Percentiles rank a stretch among this genome's conserved stretches.
Evolutionary conservation across 2,888 invertebrate genomes (phyloP).

Genomic region (Coelopa pilipes): DNA sequence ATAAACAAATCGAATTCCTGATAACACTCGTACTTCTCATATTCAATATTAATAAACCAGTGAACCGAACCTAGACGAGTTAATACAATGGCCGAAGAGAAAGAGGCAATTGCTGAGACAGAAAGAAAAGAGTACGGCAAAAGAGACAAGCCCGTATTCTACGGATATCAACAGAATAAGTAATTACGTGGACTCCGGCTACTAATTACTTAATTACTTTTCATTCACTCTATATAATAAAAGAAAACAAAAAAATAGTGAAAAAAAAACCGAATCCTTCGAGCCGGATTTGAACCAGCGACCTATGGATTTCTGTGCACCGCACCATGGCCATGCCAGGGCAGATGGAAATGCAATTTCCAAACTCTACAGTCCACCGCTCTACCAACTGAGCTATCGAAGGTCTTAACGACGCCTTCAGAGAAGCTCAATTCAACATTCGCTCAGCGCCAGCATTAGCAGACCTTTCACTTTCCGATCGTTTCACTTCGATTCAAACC

Average conservation of each 20-base stretch:
- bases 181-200: neutral
- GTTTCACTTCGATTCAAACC: neutral
- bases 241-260: neutral
- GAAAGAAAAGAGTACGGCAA: neutral
- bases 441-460: neutral
- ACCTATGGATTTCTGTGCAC: slow-evolving; percentile 55
- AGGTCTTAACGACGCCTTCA: slow-evolving; percentile 37
- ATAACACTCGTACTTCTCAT: neutral
- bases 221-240: neutral
- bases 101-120: too few relatives aligned
- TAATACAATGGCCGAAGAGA: too few relatives aligned
- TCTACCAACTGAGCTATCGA: slow-evolving; percentile 60
- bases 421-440: neutral
- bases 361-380: slow-evolving; percentile 56
- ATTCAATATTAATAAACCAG: too few relatives aligned
- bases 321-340: neutral
- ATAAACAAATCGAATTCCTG: neutral
- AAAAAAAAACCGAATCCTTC: slow-evolving; percentile 52
- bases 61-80: too few relatives aligned
- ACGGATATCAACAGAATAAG: neutral
- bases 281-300: slow-evolving; percentile 64
- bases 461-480: slow-evolving; percentile 14
- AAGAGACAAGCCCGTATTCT: neutral
- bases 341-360: neutral
- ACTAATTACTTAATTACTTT: neutral